phyloP scores from a whole-genome alignment of 2,113 vertebrate genomes.

The Pollachius pollachius region DNA sequence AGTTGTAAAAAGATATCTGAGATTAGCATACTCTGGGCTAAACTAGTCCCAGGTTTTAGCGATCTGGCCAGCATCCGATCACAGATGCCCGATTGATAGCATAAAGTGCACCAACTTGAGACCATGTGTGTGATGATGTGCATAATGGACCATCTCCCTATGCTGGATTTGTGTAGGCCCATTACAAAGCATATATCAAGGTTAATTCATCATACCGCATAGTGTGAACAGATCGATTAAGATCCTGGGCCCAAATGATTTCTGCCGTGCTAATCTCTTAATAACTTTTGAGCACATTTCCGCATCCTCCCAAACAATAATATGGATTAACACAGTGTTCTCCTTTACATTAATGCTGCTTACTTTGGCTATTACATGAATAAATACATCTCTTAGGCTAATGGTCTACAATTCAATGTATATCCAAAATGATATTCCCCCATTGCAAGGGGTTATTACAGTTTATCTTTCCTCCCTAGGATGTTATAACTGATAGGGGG shows the following conservation, averaged over 20 bases:
- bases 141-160: conserved; percentile 29
- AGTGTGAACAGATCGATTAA: conserved; percentile 8
- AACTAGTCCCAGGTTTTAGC: no score
- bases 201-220: conserved; percentile 65
- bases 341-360: no score
- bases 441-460: conserved; percentile 29
- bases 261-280: conserved; percentile 38
- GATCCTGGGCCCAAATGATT: conserved; percentile 54
- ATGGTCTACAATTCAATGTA: no score
- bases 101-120: no score
- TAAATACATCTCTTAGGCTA: no score
- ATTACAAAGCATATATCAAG: conserved; percentile 62
- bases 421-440: conserved; percentile 13
- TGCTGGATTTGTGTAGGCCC: conserved; percentile 31
- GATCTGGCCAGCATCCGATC: no score
- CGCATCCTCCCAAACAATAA: conserved; percentile 39
- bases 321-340: conserved; percentile 18
- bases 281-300: conserved; percentile 54
- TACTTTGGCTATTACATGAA: no score
- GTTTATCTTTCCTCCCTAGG: conserved; percentile 21
- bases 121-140: no score
- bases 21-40: no score
- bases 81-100: no score
- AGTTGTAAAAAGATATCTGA: no score
- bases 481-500: conserved; percentile 21